phyloP scores from a whole-genome alignment of 1,140 invertebrate species.

The Ceratosolen fusciceps region DNA sequence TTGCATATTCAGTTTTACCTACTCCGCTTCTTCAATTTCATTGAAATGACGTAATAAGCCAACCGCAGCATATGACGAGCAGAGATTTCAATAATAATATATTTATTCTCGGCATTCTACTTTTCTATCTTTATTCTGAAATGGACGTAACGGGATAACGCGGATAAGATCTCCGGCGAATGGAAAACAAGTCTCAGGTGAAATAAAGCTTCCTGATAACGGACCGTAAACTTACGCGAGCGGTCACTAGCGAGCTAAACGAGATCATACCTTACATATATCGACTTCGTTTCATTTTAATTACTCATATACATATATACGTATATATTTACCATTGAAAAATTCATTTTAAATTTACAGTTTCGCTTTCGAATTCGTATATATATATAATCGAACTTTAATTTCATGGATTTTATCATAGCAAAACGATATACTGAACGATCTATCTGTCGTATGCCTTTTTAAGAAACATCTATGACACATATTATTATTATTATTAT shows the following conservation, averaged over 20 bases:
- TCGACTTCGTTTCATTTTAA: neutral
- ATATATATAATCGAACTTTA: too few species aligned
- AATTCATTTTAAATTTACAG: neutral
- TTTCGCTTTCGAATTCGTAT: neutral
- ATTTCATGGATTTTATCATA: too few species aligned
- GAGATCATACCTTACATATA: constrained; percentile 4
- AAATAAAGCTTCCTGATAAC: constrained; percentile 1
- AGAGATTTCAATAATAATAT: neutral
- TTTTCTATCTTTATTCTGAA: constrained; percentile 1
- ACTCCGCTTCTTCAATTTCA: neutral
- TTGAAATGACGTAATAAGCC: neutral
- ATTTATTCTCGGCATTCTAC: neutral
- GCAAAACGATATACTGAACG: too few species aligned
- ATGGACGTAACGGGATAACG: neutral
- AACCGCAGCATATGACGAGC: neutral
- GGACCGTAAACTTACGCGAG: neutral
- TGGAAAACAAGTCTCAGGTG: constrained; percentile 3
- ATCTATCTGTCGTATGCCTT: too few species aligned
- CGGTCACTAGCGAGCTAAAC: neutral
- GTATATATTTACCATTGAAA: too few species aligned
- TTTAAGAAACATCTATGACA: too few species aligned
- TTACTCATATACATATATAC: neutral
- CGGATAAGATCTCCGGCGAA: constrained; percentile 11
- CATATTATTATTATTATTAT: too few species aligned
- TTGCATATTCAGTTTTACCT: neutral